Evolutionary conservation across 2,888 invertebrate species (phyloP), one percentile per base, ranked within the genome.

Genomic region (Apomyelois bistriatella): DNA sequence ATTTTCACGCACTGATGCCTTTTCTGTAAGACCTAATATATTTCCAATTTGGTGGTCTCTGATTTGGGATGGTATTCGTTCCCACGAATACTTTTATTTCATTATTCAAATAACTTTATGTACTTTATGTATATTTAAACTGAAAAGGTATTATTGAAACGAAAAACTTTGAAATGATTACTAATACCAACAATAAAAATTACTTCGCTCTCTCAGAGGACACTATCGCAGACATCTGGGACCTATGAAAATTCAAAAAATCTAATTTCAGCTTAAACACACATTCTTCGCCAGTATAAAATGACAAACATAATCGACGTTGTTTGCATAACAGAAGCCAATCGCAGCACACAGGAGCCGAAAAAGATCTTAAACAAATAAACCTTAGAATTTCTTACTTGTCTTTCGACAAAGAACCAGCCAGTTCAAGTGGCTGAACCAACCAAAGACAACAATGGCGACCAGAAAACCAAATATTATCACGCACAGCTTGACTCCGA

Each of bases 1-100:
- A 82, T 85, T 83, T 86, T 88, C 84, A 79, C 84, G 78, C 78
- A 73, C 84, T 82, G 72, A 79, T 84, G 83, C 88, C 83, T 87
- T 66, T 62, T 63, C 64, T 85, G 78, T 84, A 87, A 85, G 58
- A 68, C 62, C 59, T 66, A 52, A 60, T 71, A 71, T 71, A 70
- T 74, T 70, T 73, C 72, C 73, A 73, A 71, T 77, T 72, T 74
- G 68, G 73, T 75, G 77, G 76, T 72, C 70, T 64, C 63, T 65
- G 60, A 61, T 69, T 61, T 65, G 60, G 59, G 59, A 59, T 68
- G 59, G 57, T 51, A 55, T 59, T 59, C 59, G 58, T 84, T 85
- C 85, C 77, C 85, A 85, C 85, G 84, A 36, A 37, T 43, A 16
- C 7, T 16, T 1, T 3, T 12, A 43, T n/a, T 30, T 22, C 2